These are phyloP conservation scores for Auanema freiburgensis DNA, from an alignment of 2,888 invertebrate species.

Conservation along the genomic window DNA sequence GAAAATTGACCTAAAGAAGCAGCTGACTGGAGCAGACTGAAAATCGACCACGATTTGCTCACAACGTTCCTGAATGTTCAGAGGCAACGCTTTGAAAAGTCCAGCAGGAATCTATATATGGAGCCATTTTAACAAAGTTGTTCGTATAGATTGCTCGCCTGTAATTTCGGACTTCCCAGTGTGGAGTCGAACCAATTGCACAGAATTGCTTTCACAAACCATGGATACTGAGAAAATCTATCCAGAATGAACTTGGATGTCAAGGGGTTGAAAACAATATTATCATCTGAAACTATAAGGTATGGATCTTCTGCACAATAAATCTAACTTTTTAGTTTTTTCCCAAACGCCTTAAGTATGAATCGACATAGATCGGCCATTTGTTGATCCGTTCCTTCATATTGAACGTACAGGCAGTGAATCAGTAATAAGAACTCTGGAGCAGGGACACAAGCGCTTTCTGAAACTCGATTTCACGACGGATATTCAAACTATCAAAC, in stretches of 20 bases:
- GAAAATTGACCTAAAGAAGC: constrained; percentile 13
- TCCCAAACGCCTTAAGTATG: constrained; percentile 10
- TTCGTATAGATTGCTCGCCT: too few species aligned
- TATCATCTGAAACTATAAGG: too few species aligned
- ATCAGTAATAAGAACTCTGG: constrained; percentile 1
- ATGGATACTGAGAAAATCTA: too few species aligned
- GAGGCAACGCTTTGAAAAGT: constrained; percentile 10
- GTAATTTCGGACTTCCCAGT: too few species aligned
- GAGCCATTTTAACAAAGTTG: too few species aligned
- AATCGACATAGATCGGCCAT: constrained; percentile 8
- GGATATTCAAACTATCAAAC: too few species aligned
- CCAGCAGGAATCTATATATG: constrained; percentile 12
- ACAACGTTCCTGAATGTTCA: background rate
- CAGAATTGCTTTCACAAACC: too few species aligned
- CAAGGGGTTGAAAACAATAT: too few species aligned
- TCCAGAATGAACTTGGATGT: too few species aligned
- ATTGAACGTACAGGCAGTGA: constrained; percentile 7
- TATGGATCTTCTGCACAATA: too few species aligned
- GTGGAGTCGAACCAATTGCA: too few species aligned
- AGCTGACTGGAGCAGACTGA: constrained; percentile 13
- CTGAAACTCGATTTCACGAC: too few species aligned
- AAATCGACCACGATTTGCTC: constrained; percentile 15
- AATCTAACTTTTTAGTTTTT: constrained; percentile 11
- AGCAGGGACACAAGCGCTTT: background rate
- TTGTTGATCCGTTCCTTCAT: constrained; percentile 2